Evolutionary conservation across 2,113 vertebrate species (phyloP), one percentile per base, ranked within the genome.

Genomic region (Edolisoma coerulescens): DNA sequence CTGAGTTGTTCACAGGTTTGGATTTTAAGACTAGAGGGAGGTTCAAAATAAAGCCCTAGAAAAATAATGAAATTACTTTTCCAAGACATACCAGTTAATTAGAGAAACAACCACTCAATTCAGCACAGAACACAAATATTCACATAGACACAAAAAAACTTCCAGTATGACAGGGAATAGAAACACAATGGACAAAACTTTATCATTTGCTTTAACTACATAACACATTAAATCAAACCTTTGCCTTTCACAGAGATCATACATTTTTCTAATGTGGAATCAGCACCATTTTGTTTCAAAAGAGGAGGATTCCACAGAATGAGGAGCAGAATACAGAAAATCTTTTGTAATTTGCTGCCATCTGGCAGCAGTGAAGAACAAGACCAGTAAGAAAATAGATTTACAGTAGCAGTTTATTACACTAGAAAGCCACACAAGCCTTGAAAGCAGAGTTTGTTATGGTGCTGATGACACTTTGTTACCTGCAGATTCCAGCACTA

Each of bases 301-400:
- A 42, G 18, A 64, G 28, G 13, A 91, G 2, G 16, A 60, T 47
- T 57, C 32, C 24, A 27, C 33, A 70, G 39, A 32, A 81, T 10
- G 18, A 47, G 1, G 17, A 78, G 4, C 18, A 73, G 42, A 47
- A 54, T 4, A 7, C 17, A 6, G 21, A 52, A 61, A 73, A 84
- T 91, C 71, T 60, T 67, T 59, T 60, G 35, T 97, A 64, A 64
- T 47, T 91, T 97, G 88, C 97, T 97, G 97, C 97, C 97, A 97
- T 80, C 97, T 97, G 76, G 68, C 97, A 95, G 84, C 92, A 67
- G 45, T 30, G 6, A 39, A 57, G 60, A 93, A 93, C 54, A 96
- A 93, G 28, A 42, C 79, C 54, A 54, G 33, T 79, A 42, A 69
- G 23, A 42, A 42, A 41, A 15, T 1, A 24, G 5, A 28, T 23